Conservation (phyloP, 2,888 invertebrate species). For the Mechanitis mazaeus region DNA sequence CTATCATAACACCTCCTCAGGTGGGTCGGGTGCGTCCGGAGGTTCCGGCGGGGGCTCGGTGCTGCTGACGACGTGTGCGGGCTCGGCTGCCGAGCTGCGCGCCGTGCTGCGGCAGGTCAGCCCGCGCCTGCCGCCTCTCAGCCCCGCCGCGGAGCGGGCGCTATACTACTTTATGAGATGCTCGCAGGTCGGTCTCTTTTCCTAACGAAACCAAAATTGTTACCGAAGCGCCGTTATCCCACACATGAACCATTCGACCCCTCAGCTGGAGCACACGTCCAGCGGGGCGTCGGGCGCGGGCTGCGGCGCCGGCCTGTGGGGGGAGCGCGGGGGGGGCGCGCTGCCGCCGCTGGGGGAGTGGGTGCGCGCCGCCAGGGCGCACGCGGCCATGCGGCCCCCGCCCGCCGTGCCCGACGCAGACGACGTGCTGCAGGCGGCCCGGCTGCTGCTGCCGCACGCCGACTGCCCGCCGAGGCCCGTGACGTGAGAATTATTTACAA, state of each 20-base stretch:
- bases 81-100: constrained; percentile 86
- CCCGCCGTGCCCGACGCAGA: constrained; percentile 88
- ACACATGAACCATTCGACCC: no score
- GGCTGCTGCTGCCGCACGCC: constrained; percentile 89
- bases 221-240: no score
- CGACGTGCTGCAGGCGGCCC: constrained; percentile 91
- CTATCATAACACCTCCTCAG: constrained; percentile 7
- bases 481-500: constrained; percentile 61
- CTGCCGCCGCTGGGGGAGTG: constrained; percentile 94
- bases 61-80: constrained; percentile 91
- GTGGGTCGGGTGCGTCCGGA: constrained; percentile 30
- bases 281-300: constrained; percentile 40
- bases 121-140: constrained; percentile 75
- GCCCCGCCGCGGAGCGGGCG: constrained; percentile 84
- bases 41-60: constrained; percentile 58
- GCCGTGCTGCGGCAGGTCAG: constrained; percentile 82
- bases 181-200: constrained; percentile 78
- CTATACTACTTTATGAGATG: constrained; percentile 95
- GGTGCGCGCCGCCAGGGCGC: constrained; percentile 89
- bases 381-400: constrained; percentile 87
- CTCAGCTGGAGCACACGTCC: constrained; percentile 79
- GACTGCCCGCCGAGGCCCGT: constrained; percentile 90
- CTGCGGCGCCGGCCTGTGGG: constrained; percentile 79
- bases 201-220: not conserved
- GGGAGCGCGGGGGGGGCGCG: constrained; percentile 91